Base-by-base conservation (phyloP, 2,113 vertebrate genomes). In the Gasterosteus aculeatus region DNA sequence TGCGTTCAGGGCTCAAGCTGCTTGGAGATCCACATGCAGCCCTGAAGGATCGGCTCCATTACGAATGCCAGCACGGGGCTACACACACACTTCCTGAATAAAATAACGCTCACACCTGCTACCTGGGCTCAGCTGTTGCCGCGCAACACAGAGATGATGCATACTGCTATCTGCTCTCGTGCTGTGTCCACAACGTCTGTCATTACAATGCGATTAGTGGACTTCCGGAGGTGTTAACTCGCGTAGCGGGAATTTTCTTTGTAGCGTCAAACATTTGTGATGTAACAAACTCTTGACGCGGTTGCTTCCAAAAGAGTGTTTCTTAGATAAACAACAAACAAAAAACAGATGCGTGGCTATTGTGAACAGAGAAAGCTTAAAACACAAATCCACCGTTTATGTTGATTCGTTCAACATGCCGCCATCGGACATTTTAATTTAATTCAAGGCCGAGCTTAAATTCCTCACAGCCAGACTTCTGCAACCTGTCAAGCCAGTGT, bases 21-120 rank as follows among this genome's bases (percentile, higher is more conserved):
- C 88, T 92, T 69, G 70, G 88, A 89, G 88, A 89, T 83, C 77
- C 75, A 54, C 85, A 61, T 39, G 76, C 62, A 75, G 88, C 88
- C 88, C 91, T 89, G 88, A 92, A 91, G 91, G 90, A 92, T 92
- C 75, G 85, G 79, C 87, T 88, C 87, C 85, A 90, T 91, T 91
- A 87, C 84, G 72, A 81, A 85, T 87, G 87, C 87, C 87, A 84
- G 87, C 87, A 77, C 79, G 86, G 76, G 85, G 87, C 82, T 77
- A 78, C 70, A 83, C 86, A 35, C 33, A 82, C 79, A 81, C 87
- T 84, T 90, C 84, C 87, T 89, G 85, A 81, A 89, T 87, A 86
- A 88, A 90, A 86, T 75, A 86, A 91, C 75, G 76, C 75, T 82
- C 76, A 70, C 92, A 92, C 90, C 92, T 92, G 93, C 90, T 92